phyloP scores from a whole-genome alignment of 2,888 invertebrate genomes.

The Netelia melanura region DNA sequence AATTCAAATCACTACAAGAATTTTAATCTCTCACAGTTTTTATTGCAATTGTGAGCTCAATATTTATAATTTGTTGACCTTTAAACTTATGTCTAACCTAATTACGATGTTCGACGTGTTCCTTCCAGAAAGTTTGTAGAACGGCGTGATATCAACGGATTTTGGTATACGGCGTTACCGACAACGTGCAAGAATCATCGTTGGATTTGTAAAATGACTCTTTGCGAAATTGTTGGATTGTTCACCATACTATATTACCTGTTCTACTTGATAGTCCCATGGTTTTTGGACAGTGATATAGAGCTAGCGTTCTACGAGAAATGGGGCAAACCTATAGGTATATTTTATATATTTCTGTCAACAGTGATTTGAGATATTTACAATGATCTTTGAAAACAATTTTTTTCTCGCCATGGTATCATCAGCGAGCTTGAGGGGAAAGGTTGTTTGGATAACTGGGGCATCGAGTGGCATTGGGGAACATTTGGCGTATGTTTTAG shows the following conservation, averaged over 20 bases:
- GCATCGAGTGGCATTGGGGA: conserved; percentile 95
- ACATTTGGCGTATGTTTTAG: conserved; percentile 89
- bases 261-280: conserved; percentile 85
- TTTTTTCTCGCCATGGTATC: conserved; percentile 48
- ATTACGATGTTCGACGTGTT: background rate
- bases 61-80: background rate
- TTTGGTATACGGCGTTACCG: background rate
- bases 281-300: conserved; percentile 88
- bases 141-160: background rate
- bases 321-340: conserved; percentile 88
- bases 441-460: conserved; percentile 94
- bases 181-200: conserved; percentile 23
- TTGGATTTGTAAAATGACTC: conserved; percentile 63
- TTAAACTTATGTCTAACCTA: background rate
- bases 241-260: conserved; percentile 85
- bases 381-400: background rate
- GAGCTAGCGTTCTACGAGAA: conserved; percentile 87
- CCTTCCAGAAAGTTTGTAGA: conserved; percentile 35
- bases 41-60: no score
- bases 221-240: conserved; percentile 76
- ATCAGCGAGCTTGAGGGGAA: conserved; percentile 86
- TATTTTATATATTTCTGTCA: conserved; percentile 73
- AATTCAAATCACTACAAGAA: background rate
- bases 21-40: no score
- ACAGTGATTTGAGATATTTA: background rate